phyloP scores from a whole-genome alignment of 2,113 vertebrate genomes.

The Aldabrachelys gigantea region DNA sequence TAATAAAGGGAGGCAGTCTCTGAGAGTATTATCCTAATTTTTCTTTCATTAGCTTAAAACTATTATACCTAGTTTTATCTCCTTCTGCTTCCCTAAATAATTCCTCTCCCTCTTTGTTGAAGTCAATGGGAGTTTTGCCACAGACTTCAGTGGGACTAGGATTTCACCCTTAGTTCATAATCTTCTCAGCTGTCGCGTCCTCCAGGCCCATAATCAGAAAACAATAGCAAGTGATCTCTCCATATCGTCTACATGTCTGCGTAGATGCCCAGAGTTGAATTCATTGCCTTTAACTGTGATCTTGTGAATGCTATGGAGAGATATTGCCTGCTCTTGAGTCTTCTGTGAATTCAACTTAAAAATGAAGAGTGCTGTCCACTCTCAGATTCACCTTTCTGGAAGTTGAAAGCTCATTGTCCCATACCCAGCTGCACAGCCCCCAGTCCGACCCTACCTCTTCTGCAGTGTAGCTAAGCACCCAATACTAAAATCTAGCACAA shows the following conservation, averaged over 20 bases:
- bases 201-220: neutral
- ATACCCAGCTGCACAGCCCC: neutral
- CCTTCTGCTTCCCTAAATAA: neutral
- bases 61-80: neutral
- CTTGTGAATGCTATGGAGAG: neutral
- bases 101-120: neutral
- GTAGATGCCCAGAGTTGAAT: neutral
- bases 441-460: neutral
- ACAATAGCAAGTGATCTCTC: neutral
- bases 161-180: neutral
- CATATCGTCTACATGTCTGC: neutral
- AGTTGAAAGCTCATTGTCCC: neutral
- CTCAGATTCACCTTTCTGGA: neutral
- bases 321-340: neutral
- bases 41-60: neutral
- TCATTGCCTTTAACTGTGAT: neutral
- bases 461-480: neutral
- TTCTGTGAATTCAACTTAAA: no score
- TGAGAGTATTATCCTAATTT: neutral
- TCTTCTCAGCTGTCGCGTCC: neutral
- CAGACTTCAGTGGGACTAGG: neutral
- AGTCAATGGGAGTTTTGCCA: neutral
- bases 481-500: fast-evolving
- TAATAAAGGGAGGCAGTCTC: neutral
- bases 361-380: no score